phyloP scores from a whole-genome alignment of 2,113 vertebrate species.

The Pituophis catenifer region DNA sequence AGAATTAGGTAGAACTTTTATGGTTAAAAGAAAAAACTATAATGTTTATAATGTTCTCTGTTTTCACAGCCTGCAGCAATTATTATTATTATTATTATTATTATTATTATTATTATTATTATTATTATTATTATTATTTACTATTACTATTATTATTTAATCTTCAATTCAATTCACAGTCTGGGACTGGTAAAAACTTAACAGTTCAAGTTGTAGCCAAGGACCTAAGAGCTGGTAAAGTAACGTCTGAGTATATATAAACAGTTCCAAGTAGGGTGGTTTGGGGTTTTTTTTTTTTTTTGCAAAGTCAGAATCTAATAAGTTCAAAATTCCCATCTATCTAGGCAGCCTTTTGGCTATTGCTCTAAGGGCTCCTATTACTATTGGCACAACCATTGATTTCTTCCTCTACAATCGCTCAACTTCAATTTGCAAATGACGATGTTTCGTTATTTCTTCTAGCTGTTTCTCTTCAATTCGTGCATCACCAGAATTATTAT shows the following conservation, averaged over 20 bases:
- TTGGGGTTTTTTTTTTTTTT: neutral
- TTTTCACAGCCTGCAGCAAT: too few species aligned
- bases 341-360: neutral
- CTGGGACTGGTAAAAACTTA: too few species aligned
- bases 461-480: neutral
- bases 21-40: neutral
- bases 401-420: neutral
- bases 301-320: neutral
- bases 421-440: neutral
- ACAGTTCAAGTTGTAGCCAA: too few species aligned
- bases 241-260: neutral
- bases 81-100: too few species aligned
- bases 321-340: neutral
- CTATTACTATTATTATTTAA: too few species aligned
- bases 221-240: too few species aligned
- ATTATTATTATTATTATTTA: too few species aligned
- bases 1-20: neutral
- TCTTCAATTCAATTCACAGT: too few species aligned
- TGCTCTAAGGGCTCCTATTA: neutral
- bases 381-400: neutral
- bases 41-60: too few species aligned
- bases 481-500: neutral
- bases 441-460: neutral
- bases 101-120: too few species aligned
- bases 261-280: neutral